A percentile compares a stretch with the other conserved stretches of the same genome.
Conservation (phyloP, 2,797 vertebrate genomes). For the Scyliorhinus canicula region DNA sequence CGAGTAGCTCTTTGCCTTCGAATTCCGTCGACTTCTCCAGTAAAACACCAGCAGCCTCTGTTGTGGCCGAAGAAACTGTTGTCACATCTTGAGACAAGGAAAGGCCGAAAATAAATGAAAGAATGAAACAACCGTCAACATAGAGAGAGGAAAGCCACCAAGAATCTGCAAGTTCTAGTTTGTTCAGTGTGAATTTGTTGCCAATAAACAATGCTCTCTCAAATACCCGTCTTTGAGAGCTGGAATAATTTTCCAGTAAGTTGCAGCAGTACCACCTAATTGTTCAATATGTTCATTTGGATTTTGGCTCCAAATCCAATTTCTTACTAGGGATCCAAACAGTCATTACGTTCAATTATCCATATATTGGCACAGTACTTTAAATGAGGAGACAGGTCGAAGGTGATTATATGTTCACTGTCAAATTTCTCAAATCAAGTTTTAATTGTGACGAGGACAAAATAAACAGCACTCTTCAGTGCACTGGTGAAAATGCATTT, state of each 20-base stretch:
- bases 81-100: background rate
- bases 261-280: background rate
- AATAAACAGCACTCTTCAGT: background rate
- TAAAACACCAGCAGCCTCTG: background rate
- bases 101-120: background rate
- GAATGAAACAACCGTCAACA: background rate
- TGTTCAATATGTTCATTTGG: background rate
- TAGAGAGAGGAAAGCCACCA: background rate
- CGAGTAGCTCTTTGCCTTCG: background rate
- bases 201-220: background rate
- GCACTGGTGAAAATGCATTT: background rate
- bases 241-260: background rate
- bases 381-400: background rate
- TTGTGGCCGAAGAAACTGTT: background rate
- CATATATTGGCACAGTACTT: background rate
- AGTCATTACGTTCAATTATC: background rate
- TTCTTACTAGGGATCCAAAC: background rate
- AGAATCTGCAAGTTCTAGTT: background rate
- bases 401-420: background rate
- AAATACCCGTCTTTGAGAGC: background rate
- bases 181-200: background rate
- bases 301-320: background rate
- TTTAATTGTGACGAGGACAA: background rate
- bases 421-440: background rate
- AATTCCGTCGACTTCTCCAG: constrained; percentile 4